A percentile compares a stretch with the other conserved stretches of the same genome.
Conservation (phyloP, 2,113 vertebrate genomes). For the Gadus chalcogrammus region DNA sequence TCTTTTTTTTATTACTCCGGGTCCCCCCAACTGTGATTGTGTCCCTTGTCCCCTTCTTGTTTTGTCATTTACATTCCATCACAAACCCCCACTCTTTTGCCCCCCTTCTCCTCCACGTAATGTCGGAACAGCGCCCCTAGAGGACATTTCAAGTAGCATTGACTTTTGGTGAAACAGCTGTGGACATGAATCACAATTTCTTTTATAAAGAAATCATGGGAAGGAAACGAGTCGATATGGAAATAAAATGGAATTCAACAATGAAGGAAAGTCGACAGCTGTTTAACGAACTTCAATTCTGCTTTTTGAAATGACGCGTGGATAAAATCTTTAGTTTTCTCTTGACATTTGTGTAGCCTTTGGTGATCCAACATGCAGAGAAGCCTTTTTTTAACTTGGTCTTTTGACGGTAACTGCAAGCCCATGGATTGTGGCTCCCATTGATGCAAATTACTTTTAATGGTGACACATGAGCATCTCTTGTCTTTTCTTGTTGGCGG, state of each 20-base stretch:
- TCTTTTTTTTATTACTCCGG: constrained; percentile 22
- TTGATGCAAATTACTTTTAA: not conserved
- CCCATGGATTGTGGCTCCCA: no score
- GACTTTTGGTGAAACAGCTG: not conserved
- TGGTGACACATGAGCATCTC: not conserved
- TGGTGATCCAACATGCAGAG: not conserved
- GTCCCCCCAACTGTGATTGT: constrained; percentile 19
- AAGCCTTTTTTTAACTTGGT: constrained; percentile 17
- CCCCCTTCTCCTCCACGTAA: constrained; percentile 39
- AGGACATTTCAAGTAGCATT: not conserved
- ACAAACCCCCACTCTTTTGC: constrained; percentile 20
- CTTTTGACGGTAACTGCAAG: not conserved
- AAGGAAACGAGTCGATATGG: constrained; percentile 12
- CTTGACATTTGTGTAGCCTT: constrained; percentile 18
- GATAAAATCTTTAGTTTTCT: no score
- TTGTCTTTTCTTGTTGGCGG: not conserved
- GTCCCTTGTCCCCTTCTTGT: constrained; percentile 20
- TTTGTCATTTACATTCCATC: constrained; percentile 67
- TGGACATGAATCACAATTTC: constrained; percentile 23
- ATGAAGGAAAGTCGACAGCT: not conserved
- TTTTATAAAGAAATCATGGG: constrained; percentile 35
- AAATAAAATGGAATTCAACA: constrained; percentile 4
- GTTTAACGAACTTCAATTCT: not conserved
- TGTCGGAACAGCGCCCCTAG: not conserved
- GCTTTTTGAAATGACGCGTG: constrained; percentile 1